phyloP scores from a whole-genome alignment of 2,888 invertebrate species.

The Celastrina argiolus region DNA sequence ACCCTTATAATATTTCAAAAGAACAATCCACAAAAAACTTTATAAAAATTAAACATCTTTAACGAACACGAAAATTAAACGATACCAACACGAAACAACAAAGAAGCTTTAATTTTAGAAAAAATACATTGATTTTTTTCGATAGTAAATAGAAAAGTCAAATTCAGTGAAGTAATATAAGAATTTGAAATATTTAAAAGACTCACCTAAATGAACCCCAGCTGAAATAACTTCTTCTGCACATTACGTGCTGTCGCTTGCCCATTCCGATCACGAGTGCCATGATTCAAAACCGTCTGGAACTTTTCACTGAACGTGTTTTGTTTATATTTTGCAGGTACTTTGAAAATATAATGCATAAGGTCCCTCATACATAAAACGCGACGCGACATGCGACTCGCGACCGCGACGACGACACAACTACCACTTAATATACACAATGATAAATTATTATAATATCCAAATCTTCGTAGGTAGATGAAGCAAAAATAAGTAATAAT shows the following conservation, averaged over 20 bases:
- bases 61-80: no score
- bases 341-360: background rate
- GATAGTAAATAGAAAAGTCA: background rate
- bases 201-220: background rate
- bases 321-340: conserved; percentile 3
- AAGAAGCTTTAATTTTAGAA: no score
- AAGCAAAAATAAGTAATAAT: no score
- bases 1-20: no score
- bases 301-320: background rate
- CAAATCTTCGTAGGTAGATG: no score
- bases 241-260: background rate
- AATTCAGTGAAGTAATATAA: background rate
- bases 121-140: no score
- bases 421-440: no score
- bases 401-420: background rate
- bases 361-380: background rate
- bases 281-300: conserved; percentile 8
- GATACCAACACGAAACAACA: no score
- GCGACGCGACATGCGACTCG: background rate
- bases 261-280: conserved; percentile 10
- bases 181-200: conserved; percentile 3
- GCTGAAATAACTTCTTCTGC: background rate
- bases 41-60: no score
- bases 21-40: no score
- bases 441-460: no score